A percentile compares a stretch with the other conserved stretches of the same genome.
phyloP scores from a whole-genome alignment of 2,888 invertebrate species.

The Omphaloscelis lunosa region DNA sequence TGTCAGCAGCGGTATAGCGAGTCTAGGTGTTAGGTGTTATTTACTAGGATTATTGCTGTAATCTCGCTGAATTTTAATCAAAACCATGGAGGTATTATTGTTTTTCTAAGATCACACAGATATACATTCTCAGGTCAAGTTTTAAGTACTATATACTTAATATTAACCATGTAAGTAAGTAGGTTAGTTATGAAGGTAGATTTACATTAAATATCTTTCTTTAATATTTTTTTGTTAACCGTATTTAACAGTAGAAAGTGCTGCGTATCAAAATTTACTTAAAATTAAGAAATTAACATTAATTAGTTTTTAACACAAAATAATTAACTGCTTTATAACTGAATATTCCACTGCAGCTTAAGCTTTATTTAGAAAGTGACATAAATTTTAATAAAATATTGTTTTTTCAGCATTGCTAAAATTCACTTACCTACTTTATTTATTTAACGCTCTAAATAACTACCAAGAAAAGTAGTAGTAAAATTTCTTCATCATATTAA shows the following conservation, averaged over 20 bases:
- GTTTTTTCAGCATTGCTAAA: background rate
- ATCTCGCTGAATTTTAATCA: constrained; percentile 8
- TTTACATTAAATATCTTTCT: constrained; percentile 16
- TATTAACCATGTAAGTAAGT: background rate
- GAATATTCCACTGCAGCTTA: background rate
- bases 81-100: background rate
- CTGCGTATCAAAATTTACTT: background rate
- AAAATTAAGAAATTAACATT: constrained; percentile 19
- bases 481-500: constrained; percentile 21
- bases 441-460: constrained; percentile 15
- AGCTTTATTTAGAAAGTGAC: constrained; percentile 25
- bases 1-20: constrained; percentile 6
- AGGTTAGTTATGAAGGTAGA: background rate
- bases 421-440: constrained; percentile 25
- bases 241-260: constrained; percentile 28
- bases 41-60: constrained; percentile 16
- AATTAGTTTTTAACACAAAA: constrained; percentile 13
- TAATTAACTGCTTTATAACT: constrained; percentile 7
- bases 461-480: constrained; percentile 5
- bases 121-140: background rate
- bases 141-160: background rate
- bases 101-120: background rate
- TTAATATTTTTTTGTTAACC: background rate
- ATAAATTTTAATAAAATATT: background rate
- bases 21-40: background rate